Evolutionary conservation across 1,140 invertebrate species (phyloP).

Genomic region (Nasonia giraulti): DNA sequence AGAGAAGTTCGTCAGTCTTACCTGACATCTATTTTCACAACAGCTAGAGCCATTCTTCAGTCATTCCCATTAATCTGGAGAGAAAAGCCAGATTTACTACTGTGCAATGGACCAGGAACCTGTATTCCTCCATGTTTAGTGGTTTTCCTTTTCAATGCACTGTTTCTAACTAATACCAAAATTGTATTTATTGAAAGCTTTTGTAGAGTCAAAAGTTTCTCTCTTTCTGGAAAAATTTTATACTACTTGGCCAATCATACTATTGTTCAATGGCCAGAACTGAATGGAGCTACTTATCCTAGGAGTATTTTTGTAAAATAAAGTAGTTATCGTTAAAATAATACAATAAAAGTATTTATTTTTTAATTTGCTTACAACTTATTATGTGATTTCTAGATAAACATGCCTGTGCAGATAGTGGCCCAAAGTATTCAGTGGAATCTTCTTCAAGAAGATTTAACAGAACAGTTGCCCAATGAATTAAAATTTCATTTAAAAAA

Average conservation of each 20-base stretch:
- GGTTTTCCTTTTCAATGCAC: conserved; percentile 80
- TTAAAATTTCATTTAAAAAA: conserved; percentile 61
- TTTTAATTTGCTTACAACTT: conserved; percentile 34
- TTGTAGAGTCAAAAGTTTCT: conserved; percentile 92
- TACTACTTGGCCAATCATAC: conserved; percentile 88
- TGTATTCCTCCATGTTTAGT: conserved; percentile 91
- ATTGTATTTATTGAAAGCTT: conserved; percentile 96
- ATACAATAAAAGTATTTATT: background rate
- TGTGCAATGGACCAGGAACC: conserved; percentile 97
- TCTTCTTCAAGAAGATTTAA: conserved; percentile 57
- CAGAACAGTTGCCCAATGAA: conserved; percentile 59
- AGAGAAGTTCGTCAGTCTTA: conserved; percentile 92
- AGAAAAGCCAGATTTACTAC: conserved; percentile 84
- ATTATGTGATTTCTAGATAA: conserved; percentile 8
- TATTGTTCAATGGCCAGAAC: conserved; percentile 91
- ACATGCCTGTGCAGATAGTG: conserved; percentile 24
- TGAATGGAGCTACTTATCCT: conserved; percentile 61
- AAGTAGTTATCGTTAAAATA: conserved; percentile 51
- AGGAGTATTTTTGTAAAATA: conserved; percentile 57
- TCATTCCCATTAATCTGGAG: conserved; percentile 83
- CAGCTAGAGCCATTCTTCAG: conserved; percentile 81
- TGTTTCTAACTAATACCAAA: conserved; percentile 80
- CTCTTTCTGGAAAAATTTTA: conserved; percentile 91
- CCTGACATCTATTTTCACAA: conserved; percentile 85
- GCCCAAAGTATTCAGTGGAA: conserved; percentile 60